Evolutionary conservation across 2,797 vertebrate genomes (phyloP).

Genomic region (Parambassis ranga): DNA sequence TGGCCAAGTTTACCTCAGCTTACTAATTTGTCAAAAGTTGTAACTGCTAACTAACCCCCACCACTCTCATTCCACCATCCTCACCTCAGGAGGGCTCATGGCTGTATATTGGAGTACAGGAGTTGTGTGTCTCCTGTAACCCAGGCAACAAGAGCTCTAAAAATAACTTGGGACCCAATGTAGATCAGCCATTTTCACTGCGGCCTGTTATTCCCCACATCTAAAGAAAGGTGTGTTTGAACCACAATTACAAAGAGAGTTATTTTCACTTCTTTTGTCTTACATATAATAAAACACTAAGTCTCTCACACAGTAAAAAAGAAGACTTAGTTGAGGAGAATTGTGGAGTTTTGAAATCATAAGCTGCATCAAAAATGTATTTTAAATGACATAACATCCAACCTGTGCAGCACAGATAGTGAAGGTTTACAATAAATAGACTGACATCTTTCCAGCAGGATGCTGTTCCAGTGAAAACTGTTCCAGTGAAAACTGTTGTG

Average conservation of each 20-base stretch:
- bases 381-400: not conserved
- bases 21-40: conserved; percentile 36
- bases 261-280: conserved; percentile 24
- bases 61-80: conserved; percentile 54
- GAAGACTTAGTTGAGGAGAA: not conserved
- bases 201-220: conserved; percentile 72
- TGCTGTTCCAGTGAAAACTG: not conserved
- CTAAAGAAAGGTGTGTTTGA: conserved; percentile 59
- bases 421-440: too few relatives aligned
- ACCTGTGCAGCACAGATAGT: too few relatives aligned
- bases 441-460: too few relatives aligned
- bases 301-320: not conserved
- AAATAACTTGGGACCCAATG: conserved; percentile 78
- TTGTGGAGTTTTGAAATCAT: too few relatives aligned
- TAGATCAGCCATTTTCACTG: conserved; percentile 75
- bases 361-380: too few relatives aligned
- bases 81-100: conserved; percentile 66
- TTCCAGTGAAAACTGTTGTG: not conserved
- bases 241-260: conserved; percentile 32
- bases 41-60: conserved; percentile 13
- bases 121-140: conserved; percentile 79
- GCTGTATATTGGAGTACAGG: conserved; percentile 61
- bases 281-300: not conserved
- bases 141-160: conserved; percentile 83
- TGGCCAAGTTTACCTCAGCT: conserved; percentile 30